Conservation (phyloP, 1,140 invertebrate species). For the Hycleus phaleratus region DNA sequence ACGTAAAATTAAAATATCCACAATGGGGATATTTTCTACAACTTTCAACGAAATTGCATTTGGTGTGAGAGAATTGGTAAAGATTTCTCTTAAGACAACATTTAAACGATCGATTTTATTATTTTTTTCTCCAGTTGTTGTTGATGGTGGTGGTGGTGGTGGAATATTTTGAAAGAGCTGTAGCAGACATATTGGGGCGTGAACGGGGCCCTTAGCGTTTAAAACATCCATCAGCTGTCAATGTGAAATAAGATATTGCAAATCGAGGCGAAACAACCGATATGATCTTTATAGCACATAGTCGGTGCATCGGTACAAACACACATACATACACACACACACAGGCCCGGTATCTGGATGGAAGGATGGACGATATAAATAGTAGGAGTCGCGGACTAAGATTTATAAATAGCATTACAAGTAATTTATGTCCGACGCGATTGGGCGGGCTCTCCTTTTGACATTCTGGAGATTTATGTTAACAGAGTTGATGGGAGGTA, state of each 20-base stretch:
- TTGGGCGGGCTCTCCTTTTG: conserved; percentile 38
- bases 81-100: too few species aligned
- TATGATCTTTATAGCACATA: conserved; percentile 16
- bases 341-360: conserved; percentile 7
- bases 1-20: too few species aligned
- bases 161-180: neutral
- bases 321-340: conserved; percentile 19
- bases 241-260: conserved; percentile 27
- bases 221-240: conserved; percentile 26
- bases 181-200: neutral
- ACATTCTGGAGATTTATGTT: conserved; percentile 37
- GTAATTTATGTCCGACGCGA: conserved; percentile 39
- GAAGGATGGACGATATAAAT: conserved; percentile 29
- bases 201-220: conserved; percentile 2
- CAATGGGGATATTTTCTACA: too few species aligned
- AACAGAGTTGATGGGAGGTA: conserved; percentile 37
- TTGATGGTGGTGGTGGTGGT: neutral
- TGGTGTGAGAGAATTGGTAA: too few species aligned
- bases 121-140: neutral
- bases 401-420: conserved; percentile 40
- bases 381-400: conserved; percentile 29
- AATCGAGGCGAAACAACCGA: conserved; percentile 22
- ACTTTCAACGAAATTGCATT: too few species aligned
- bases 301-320: conserved; percentile 17
- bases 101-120: neutral